These are phyloP conservation scores for Thalassoma bifasciatum DNA, from an alignment of 2,113 vertebrate genomes.

Conservation along the genomic window DNA sequence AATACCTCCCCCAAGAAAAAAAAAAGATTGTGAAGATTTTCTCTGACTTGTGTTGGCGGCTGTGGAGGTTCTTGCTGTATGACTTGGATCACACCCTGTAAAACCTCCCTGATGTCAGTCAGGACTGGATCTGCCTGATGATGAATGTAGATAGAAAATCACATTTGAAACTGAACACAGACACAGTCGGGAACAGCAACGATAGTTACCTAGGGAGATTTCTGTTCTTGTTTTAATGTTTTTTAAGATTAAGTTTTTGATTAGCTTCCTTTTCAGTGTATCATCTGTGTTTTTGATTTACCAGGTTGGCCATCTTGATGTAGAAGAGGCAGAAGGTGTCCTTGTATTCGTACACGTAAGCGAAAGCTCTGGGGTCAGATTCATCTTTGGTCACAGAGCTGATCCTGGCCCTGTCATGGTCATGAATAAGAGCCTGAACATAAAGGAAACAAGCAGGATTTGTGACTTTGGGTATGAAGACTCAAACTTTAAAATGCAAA, in stretches of 20 bases:
- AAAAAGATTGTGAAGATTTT: background rate
- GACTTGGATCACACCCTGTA: conserved; percentile 34
- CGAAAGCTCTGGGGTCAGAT: conserved; percentile 78
- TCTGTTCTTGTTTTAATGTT: no score
- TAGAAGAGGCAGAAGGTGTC: conserved; percentile 72
- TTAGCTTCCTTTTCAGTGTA: background rate
- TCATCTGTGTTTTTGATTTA: conserved; percentile 26
- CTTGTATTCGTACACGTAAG: conserved; percentile 71
- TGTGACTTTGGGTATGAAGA: no score
- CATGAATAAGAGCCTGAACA: conserved; percentile 64
- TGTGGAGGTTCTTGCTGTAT: conserved; percentile 23
- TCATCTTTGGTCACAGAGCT: conserved; percentile 72
- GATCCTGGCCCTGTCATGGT: conserved; percentile 72
- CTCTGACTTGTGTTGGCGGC: conserved; percentile 47
- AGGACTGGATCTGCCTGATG: conserved; percentile 77
- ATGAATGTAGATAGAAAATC: conserved; percentile 9
- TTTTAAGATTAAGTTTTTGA: no score
- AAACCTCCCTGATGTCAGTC: conserved; percentile 65
- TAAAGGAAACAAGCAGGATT: background rate
- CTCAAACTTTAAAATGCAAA: no score
- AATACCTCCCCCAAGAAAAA: no score
- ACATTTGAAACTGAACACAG: background rate
- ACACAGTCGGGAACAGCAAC: background rate
- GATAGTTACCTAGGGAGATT: no score
- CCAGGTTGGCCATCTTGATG: conserved; percentile 76